These are phyloP conservation scores for Drosophila santomea DNA, from an alignment of 1,140 invertebrate species.

Conservation along the genomic window DNA sequence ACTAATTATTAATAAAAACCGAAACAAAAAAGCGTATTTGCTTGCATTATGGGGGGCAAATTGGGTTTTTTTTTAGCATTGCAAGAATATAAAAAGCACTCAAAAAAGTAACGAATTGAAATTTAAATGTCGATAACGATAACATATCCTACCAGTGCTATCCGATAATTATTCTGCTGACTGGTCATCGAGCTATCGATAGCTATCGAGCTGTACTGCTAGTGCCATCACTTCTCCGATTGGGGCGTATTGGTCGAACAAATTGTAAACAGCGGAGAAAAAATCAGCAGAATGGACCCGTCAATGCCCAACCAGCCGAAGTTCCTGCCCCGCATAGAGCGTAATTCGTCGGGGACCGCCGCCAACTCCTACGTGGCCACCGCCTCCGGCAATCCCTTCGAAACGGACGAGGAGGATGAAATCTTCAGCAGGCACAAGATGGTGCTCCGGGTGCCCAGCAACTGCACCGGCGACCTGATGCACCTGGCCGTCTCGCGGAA, in stretches of 20 bases:
- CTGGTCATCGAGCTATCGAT: neutral
- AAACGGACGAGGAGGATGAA: conserved; percentile 87
- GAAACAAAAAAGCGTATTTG: conserved; percentile 35
- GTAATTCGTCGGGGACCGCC: neutral
- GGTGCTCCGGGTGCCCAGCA: conserved; percentile 90
- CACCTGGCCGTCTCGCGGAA: conserved; percentile 93
- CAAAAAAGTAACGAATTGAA: neutral
- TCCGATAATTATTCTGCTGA: neutral
- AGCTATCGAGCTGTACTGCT: neutral
- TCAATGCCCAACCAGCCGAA: conserved; percentile 57
- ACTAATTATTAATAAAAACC: conserved; percentile 77
- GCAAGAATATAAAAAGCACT: too few relatives aligned
- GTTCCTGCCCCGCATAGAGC: conserved; percentile 57
- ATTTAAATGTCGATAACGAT: conserved; percentile 4
- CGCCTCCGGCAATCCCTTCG: conserved; percentile 67
- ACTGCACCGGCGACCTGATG: conserved; percentile 87
- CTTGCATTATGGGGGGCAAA: neutral
- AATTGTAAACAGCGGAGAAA: neutral
- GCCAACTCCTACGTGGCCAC: conserved; percentile 48
- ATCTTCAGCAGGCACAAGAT: conserved; percentile 93
- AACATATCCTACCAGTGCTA: neutral
- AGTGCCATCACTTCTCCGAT: conserved; percentile 5
- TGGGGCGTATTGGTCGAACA: conserved; percentile 6
- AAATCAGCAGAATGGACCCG: conserved; percentile 43
- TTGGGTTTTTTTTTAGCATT: too few relatives aligned